Evolutionary conservation across 2,797 vertebrate genomes (phyloP), one percentile per base, ranked within the genome.

Genomic region (Euthynnus affinis): DNA sequence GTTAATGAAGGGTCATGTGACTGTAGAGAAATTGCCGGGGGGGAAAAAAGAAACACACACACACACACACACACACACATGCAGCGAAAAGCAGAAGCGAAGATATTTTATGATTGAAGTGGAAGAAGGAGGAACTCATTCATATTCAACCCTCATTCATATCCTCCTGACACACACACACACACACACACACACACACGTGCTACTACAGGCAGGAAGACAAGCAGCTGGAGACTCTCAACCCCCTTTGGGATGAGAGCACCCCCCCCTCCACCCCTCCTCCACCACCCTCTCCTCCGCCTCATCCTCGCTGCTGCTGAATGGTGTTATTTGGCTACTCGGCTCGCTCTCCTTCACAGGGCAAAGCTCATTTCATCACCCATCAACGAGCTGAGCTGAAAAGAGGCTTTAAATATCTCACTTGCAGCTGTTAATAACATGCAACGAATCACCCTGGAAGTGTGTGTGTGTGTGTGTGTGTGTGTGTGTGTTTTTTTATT

Each of bases 351-450:
- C 68, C 71, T 85, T 83, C 84, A 76, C 77, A 20, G 71, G 81
- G 69, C 73, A 82, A 58, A 86, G 85, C 87, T 87, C 75, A 63
- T 84, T 80, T 82, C 65, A 77, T 49, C 83, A 56, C 15, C 85
- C 77, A 44, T 79, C 81, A 57, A 34, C 48, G 34, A n/a, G n/a
- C 83, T 76, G 63, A 87, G 82, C 86, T 87, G 76, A 87, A 87
- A 92, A 91, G 81, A 86, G 80, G 84, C 84, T 90, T 91, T 89
- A 85, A 89, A 89, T 81, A 79, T 84, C 87, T 77, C 56, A 3
- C 65, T n/a, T 82, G 76, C 85, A 90, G 86, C 84, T 84, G 83
- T 85, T 82, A 77, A 78, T 81, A 79, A 91, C 83, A 71, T 46
- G 76, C 44, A 25, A 4, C 55, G 74, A 87, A 80, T 82, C 73